These are phyloP conservation scores for Drosophila nigromelanica DNA, from an alignment of 1,140 invertebrate species.

Conservation along the genomic window DNA sequence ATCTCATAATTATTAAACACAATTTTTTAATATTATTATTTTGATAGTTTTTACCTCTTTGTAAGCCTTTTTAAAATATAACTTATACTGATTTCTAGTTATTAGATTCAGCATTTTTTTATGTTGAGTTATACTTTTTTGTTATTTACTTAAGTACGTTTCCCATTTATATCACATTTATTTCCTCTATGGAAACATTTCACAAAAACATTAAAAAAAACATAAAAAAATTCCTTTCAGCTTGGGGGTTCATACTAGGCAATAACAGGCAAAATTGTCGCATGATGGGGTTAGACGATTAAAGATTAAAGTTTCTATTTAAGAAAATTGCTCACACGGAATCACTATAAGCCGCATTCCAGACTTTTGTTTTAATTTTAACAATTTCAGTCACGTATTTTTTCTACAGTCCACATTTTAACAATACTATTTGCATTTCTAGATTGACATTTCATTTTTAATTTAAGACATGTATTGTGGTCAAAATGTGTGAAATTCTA, in stretches of 20 bases:
- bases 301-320: conserved; percentile 25
- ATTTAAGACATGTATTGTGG: conserved; percentile 33
- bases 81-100: too few species aligned
- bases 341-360: conserved; percentile 15
- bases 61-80: too few species aligned
- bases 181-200: neutral
- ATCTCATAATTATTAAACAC: too few species aligned
- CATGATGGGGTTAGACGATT: conserved; percentile 8
- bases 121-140: too few species aligned
- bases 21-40: too few species aligned
- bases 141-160: neutral
- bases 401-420: neutral
- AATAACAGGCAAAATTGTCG: conserved; percentile 2
- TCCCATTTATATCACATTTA: neutral
- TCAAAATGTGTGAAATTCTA: conserved; percentile 35
- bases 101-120: too few species aligned
- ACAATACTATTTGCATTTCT: conserved; percentile 26
- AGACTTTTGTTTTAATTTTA: neutral
- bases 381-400: conserved; percentile 19
- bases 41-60: too few species aligned
- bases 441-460: neutral
- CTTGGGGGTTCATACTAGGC: neutral
- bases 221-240: neutral
- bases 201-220: neutral
- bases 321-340: conserved; percentile 6